A percentile compares a stretch with the other conserved stretches of the same genome.
Evolutionary conservation across 2,113 vertebrate species (phyloP).

Genomic region (Philantomba maxwellii): DNA sequence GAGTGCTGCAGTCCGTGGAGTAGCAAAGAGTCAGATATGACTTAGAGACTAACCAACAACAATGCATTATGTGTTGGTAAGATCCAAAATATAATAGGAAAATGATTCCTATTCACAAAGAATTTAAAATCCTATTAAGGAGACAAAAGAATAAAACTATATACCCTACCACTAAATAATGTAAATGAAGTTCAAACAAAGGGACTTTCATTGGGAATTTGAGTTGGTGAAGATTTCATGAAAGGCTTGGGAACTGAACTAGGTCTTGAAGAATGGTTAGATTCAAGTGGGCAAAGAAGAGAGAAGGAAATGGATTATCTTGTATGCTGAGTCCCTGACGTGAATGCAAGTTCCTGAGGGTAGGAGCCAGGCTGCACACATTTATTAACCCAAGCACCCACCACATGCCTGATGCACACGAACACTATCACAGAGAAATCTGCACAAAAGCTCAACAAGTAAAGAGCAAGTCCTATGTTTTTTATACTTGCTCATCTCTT

Average conservation of each 20-base stretch:
- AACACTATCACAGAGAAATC: not conserved
- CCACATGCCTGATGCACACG: not conserved
- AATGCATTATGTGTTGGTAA: not conserved
- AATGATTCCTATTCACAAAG: not conserved
- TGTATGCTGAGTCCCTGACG: not conserved
- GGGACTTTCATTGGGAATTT: not conserved
- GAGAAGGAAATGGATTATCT: not conserved
- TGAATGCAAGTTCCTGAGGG: not conserved
- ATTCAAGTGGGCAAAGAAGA: not conserved
- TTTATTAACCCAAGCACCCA: not conserved
- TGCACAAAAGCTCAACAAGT: not conserved
- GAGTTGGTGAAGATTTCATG: not conserved
- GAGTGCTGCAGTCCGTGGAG: not conserved
- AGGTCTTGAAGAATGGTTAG: not conserved
- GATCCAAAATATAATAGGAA: not conserved
- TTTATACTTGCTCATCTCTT: not conserved
- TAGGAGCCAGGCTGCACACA: not conserved
- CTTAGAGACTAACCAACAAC: not conserved
- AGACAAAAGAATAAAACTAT: conserved; percentile 9
- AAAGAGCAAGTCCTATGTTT: not conserved
- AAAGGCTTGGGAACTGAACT: not conserved
- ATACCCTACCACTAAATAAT: not conserved
- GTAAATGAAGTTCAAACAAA: not conserved
- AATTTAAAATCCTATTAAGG: conserved; percentile 32
- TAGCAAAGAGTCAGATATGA: not conserved